A percentile compares a stretch with the other conserved stretches of the same genome.
These are phyloP conservation scores for Diplodus sargus DNA, from an alignment of 2,797 vertebrate species.

Conservation along the genomic window DNA sequence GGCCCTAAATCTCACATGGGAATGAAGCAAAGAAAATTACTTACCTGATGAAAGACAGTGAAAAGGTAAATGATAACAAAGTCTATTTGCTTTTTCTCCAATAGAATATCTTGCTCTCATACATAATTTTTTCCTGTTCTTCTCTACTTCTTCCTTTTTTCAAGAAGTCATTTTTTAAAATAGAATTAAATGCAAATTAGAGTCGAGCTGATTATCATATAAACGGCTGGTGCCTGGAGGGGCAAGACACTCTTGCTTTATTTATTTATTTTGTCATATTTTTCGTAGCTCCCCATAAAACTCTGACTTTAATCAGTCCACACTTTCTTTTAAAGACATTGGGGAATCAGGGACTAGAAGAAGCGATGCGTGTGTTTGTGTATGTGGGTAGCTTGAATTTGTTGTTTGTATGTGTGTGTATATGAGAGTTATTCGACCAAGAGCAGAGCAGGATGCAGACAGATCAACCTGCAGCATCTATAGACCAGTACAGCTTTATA, in stretches of 20 bases:
- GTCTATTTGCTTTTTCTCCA: slow-evolving; percentile 40
- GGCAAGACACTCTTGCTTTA: slow-evolving; percentile 72
- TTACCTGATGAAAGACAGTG: slow-evolving; percentile 32
- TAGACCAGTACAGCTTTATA: slow-evolving; percentile 23
- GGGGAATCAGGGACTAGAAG: slow-evolving; percentile 64
- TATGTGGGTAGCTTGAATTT: slow-evolving; percentile 19
- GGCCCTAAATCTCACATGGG: slow-evolving; percentile 1
- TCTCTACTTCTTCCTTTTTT: slow-evolving; percentile 56
- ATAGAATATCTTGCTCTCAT: slow-evolving; percentile 50
- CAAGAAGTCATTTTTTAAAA: slow-evolving; percentile 77
- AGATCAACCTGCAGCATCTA: slow-evolving; percentile 11
- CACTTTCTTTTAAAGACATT: slow-evolving; percentile 78
- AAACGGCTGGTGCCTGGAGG: slow-evolving; percentile 81
- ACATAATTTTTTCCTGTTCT: slow-evolving; percentile 51
- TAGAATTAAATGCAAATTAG: slow-evolving; percentile 87
- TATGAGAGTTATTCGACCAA: slow-evolving; percentile 19
- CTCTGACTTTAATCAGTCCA: slow-evolving; percentile 76
- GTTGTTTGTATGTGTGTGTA: slow-evolving; percentile 25
- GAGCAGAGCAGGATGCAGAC: slow-evolving; percentile 16
- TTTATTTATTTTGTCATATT: slow-evolving; percentile 82
- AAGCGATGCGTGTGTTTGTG: slow-evolving; percentile 24
- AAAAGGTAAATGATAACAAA: slow-evolving; percentile 48
- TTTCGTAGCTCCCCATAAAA: slow-evolving; percentile 76
- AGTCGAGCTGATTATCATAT: slow-evolving; percentile 85
- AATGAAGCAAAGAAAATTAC: slow-evolving; percentile 28